Evolutionary conservation across 2,888 invertebrate species (phyloP).

Genomic region (Napeogenes sylphis): DNA sequence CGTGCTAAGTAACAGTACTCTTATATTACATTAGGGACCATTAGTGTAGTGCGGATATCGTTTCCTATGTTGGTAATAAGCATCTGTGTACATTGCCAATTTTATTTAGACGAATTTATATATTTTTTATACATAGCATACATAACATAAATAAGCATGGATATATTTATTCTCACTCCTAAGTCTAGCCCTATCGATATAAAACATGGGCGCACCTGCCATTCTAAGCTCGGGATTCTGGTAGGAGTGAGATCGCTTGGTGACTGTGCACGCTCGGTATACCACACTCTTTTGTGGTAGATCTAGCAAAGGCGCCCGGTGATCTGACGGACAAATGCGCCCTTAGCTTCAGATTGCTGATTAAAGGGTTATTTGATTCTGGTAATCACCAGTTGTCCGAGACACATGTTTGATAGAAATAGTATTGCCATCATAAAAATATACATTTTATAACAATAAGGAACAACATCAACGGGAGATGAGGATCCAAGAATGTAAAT

Average conservation of each 20-base stretch:
- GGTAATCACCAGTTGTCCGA: neutral
- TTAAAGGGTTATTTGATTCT: neutral
- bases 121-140: no score
- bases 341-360: constrained; percentile 8
- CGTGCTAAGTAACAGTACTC: neutral
- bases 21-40: no score
- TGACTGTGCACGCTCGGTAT: constrained; percentile 44
- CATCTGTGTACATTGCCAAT: no score
- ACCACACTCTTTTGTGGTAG: constrained; percentile 32
- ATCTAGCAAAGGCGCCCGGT: constrained; percentile 22
- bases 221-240: constrained; percentile 39
- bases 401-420: no score
- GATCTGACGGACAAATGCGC: constrained; percentile 36
- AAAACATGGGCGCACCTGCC: constrained; percentile 26
- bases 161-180: neutral
- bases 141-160: neutral
- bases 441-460: no score
- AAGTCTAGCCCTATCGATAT: neutral
- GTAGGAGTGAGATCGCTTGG: constrained; percentile 44
- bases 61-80: no score
- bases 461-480: no score
- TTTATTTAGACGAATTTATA: no score
- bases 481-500: no score
- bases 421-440: no score
- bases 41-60: no score